Percentiles rank a stretch among this genome's conserved stretches.
Evolutionary conservation across 64 coral and sea anemone species (phyloP).

Genomic region (Porites australiensis): DNA sequence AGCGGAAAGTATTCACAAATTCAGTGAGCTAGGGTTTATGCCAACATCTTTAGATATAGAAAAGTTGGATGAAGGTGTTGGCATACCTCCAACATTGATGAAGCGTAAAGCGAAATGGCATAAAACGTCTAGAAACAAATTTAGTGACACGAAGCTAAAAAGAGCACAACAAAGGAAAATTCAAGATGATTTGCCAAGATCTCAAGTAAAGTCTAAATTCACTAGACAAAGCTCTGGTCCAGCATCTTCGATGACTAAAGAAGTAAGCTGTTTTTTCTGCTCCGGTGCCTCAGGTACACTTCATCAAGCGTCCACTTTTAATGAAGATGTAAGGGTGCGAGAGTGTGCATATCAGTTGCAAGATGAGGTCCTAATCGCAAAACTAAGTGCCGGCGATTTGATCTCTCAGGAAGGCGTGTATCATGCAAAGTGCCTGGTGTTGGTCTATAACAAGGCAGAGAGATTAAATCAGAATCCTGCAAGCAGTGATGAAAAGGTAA

Average conservation of each 20-base stretch:
- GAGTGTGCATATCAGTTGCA: conserved; percentile 29
- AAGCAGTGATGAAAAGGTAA: conserved; percentile 17
- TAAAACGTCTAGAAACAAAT: conserved; percentile 43
- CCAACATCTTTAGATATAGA: conserved; percentile 26
- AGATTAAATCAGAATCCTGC: background rate
- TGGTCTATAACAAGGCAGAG: conserved; percentile 41
- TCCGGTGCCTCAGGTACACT: background rate
- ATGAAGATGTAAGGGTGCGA: conserved; percentile 41
- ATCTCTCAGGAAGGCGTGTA: conserved; percentile 71
- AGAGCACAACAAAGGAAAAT: conserved; percentile 33
- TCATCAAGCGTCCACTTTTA: conserved; percentile 68
- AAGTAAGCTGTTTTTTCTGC: conserved; percentile 27
- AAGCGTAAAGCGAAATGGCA: conserved; percentile 46
- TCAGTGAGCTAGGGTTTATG: conserved; percentile 22
- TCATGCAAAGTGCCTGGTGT: conserved; percentile 55
- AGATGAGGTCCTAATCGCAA: conserved; percentile 40
- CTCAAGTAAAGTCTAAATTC: conserved; percentile 5
- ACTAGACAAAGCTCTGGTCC: conserved; percentile 14
- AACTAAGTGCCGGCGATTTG: conserved; percentile 67
- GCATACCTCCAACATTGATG: conserved; percentile 21
- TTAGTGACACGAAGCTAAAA: conserved; percentile 44
- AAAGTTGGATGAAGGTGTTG: conserved; percentile 24
- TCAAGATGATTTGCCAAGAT: conserved; percentile 17
- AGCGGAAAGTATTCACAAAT: conserved; percentile 21
- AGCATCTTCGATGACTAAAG: background rate